These are phyloP conservation scores for Strigamia maritima DNA, from an alignment of 2,888 invertebrate genomes.

Conservation along the genomic window DNA sequence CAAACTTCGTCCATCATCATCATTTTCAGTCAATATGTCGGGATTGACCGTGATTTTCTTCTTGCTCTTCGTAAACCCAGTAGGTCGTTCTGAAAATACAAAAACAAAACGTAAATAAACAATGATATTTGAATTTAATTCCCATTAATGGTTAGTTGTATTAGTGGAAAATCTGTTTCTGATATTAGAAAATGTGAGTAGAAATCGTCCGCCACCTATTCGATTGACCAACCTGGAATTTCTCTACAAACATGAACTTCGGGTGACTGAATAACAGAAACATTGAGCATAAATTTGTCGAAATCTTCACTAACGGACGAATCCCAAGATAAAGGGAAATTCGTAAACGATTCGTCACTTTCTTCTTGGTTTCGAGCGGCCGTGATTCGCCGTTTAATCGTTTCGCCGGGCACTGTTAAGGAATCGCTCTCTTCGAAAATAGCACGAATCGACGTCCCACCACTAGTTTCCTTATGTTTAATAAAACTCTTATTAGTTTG, in stretches of 20 bases:
- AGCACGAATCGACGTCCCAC: not conserved
- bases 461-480: not conserved
- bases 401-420: not conserved
- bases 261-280: not conserved
- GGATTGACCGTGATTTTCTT: conserved; percentile 50
- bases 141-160: not conserved
- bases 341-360: not conserved
- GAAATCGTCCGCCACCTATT: not conserved
- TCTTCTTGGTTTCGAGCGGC: not conserved
- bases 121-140: not conserved
- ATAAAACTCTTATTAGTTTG: not conserved
- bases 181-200: not conserved
- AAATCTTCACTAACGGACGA: not conserved
- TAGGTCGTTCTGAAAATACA: conserved; percentile 46
- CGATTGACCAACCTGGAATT: not conserved
- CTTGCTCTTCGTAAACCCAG: conserved; percentile 46
- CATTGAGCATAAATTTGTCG: not conserved
- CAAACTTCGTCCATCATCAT: conserved; percentile 54
- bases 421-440: not conserved
- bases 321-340: not conserved
- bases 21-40: conserved; percentile 48
- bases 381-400: not conserved
- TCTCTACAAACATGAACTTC: not conserved
- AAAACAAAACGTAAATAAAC: not conserved
- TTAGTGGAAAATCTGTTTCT: not conserved